Base-by-base conservation (phyloP, 37 sponge, comb jelly and placozoan genomes). In the Chondrosia reniformis region DNA sequence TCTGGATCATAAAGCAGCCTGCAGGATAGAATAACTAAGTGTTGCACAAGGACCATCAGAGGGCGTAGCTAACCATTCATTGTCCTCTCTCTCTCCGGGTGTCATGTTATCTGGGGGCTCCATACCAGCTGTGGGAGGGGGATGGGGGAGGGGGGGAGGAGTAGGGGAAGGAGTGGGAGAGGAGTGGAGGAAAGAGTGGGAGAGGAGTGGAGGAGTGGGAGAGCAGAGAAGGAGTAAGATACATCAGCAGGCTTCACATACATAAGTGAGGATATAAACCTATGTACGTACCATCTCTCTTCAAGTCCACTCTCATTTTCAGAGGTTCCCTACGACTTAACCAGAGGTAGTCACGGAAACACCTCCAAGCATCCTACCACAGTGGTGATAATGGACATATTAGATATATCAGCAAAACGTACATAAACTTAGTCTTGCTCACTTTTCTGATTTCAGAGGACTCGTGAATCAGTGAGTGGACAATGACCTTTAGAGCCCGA, bases 401-500 rank as follows among this genome's bases (percentile, higher is more conserved):
- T 28, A 28, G 3, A 30, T 15, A 28, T 52, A 28, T 52, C 28
- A 22, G 54, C 45, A 28, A 46, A 10, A 75, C 55, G 49, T 33
- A 75, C 76, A 49, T 43, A 45, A 31, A 75, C 21, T 52, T 19
- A 43, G 22, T 6, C 30, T 17, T 52, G 25, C 58, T 52, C 0
- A 93, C 94, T 84, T 93, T 93, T 39, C 93, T 78, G 40, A 93
- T 42, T 31, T 34, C 56, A 15, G 89, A 72, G 21, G 80, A 28
- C 7, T 93, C 93, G 46, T 93, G 90, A 15, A 72, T 59, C 3
- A 93, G 78, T 9, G 42, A 56, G 38, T 71, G 45, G 5, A 79
- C 77, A n/a, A 89, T 42, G 12, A 89, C 63, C 71, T 76, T 46
- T 8, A 89, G 65, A 19, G 86, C 93, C 31, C 31, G 8, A 10